phyloP scores from a whole-genome alignment of 1,140 invertebrate genomes.

The Cotesia typhae region DNA sequence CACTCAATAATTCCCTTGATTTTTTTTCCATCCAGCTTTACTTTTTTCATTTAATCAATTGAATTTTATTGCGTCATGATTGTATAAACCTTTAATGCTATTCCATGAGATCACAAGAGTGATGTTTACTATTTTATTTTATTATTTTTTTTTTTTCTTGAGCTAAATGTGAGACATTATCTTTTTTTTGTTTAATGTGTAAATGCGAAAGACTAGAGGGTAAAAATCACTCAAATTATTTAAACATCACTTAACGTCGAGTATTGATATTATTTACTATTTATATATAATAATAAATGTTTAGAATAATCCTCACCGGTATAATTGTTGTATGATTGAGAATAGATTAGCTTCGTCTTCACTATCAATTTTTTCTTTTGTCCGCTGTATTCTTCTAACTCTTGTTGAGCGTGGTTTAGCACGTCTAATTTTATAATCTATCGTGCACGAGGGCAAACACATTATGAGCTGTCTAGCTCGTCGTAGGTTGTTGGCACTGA shows the following conservation, averaged over 20 bases:
- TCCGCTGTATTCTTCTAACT: constrained; percentile 43
- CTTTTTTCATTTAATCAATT: no score
- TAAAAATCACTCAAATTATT: not conserved
- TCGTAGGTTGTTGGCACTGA: constrained; percentile 56
- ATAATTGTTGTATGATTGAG: not conserved
- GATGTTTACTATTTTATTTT: not conserved
- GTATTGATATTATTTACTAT: constrained; percentile 4
- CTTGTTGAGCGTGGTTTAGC: constrained; percentile 45
- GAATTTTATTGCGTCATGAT: no score
- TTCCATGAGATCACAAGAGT: no score
- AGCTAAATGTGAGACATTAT: not conserved
- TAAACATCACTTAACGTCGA: not conserved
- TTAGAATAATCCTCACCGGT: constrained; percentile 23
- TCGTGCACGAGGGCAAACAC: constrained; percentile 54
- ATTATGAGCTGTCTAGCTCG: constrained; percentile 48
- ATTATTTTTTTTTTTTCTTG: not conserved
- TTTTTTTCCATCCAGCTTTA: not conserved
- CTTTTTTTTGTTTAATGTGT: constrained; percentile 37
- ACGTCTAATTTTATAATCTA: constrained; percentile 59
- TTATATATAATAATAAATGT: constrained; percentile 18
- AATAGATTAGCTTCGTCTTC: constrained; percentile 27
- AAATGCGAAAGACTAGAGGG: constrained; percentile 49
- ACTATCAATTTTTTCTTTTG: constrained; percentile 41
- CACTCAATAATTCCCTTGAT: not conserved
- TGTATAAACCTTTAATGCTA: no score